A percentile compares a stretch with the other conserved stretches of the same genome.
phyloP scores from a whole-genome alignment of 2,797 vertebrate genomes.

The Australoheros facetus region DNA sequence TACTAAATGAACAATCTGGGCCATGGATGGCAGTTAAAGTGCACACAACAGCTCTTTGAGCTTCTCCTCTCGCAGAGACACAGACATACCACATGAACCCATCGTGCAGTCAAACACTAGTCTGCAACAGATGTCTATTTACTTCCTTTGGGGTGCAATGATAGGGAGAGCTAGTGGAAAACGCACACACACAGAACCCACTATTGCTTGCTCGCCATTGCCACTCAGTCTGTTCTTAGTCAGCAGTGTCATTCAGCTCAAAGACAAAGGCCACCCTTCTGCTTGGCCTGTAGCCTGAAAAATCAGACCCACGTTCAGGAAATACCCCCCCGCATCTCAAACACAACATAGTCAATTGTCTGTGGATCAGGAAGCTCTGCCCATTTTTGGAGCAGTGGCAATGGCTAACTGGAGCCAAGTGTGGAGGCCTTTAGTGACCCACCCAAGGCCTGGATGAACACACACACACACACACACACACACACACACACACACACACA shows the following conservation, averaged over 20 bases:
- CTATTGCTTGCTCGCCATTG: conserved; percentile 61
- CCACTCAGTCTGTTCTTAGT: conserved; percentile 62
- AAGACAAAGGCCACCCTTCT: conserved; percentile 83
- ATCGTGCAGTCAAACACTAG: conserved; percentile 64
- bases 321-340: conserved; percentile 75
- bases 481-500: conserved; percentile 57
- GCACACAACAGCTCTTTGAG: conserved; percentile 48
- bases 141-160: conserved; percentile 39
- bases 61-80: conserved; percentile 34
- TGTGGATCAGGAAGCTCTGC: conserved; percentile 79
- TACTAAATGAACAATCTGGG: conserved; percentile 39
- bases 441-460: conserved; percentile 62
- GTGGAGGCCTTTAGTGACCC: conserved; percentile 65
- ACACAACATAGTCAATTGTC: conserved; percentile 81
- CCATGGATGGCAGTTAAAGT: conserved; percentile 36
- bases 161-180: conserved; percentile 64
- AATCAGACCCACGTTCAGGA: conserved; percentile 82
- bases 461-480: conserved; percentile 58
- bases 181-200: conserved; percentile 61
- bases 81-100: conserved; percentile 53
- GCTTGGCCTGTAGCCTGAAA: conserved; percentile 80
- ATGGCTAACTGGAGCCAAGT: conserved; percentile 65
- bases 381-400: conserved; percentile 82
- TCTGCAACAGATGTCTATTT: conserved; percentile 67
- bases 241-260: conserved; percentile 78